These are phyloP conservation scores for Agonopterix arenella DNA, from an alignment of 2,888 invertebrate species.

Conservation along the genomic window DNA sequence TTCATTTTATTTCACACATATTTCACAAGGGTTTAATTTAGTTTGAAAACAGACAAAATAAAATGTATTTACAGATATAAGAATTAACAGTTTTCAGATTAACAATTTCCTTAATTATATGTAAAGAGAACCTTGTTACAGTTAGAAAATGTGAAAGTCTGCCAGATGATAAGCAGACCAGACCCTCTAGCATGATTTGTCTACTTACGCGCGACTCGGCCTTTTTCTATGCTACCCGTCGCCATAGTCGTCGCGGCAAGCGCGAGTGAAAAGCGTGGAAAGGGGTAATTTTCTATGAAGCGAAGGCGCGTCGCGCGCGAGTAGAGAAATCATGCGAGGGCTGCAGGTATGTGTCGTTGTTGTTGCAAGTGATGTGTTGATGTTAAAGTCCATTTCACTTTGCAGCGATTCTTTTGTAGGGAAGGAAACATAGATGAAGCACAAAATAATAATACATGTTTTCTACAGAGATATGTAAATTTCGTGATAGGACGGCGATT, in stretches of 20 bases:
- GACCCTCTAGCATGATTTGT: no score
- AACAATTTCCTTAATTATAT: constrained; percentile 51
- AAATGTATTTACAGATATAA: constrained; percentile 69
- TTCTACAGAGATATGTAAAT: constrained; percentile 61
- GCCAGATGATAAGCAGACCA: constrained; percentile 3
- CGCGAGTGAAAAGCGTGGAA: no score
- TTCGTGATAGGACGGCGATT: constrained; percentile 58
- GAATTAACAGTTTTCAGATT: constrained; percentile 63
- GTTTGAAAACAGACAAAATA: constrained; percentile 59
- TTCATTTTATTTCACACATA: constrained; percentile 71
- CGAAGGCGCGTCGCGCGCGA: no score
- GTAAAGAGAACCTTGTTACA: constrained; percentile 29
- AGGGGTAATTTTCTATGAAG: no score
- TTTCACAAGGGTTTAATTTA: constrained; percentile 64
- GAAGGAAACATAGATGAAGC: constrained; percentile 18
- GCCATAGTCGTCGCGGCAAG: no score
- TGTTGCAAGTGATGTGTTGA: not conserved
- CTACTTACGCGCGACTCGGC: no score
- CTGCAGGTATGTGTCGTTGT: no score
- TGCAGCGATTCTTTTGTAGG: constrained; percentile 25
- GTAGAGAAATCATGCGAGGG: no score
- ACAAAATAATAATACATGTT: constrained; percentile 17
- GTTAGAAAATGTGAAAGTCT: constrained; percentile 19
- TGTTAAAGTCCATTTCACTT: not conserved
- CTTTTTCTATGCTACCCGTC: no score